These are phyloP conservation scores for Heteronetta atricapilla DNA, from an alignment of 2,113 vertebrate genomes.

Conservation along the genomic window DNA sequence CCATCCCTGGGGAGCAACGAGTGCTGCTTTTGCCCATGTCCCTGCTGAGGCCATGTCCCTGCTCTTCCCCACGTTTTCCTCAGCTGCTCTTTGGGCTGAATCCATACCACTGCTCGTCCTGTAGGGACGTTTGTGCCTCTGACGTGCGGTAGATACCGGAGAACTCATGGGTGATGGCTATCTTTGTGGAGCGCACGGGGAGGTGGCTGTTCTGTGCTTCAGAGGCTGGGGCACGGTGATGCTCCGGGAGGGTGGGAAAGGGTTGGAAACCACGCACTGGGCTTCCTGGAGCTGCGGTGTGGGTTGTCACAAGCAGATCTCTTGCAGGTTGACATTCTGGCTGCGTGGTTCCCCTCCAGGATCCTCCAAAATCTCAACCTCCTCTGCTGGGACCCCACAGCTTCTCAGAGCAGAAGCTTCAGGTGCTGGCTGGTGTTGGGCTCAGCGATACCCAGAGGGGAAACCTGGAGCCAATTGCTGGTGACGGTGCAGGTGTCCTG, in stretches of 20 bases:
- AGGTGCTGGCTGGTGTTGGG: no score
- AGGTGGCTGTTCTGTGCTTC: background rate
- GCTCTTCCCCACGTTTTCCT: background rate
- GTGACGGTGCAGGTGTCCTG: background rate
- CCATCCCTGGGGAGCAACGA: background rate
- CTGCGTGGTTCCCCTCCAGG: no score
- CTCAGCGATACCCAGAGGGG: background rate
- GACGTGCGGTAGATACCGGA: no score
- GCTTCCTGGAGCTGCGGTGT: no score
- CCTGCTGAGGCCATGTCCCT: background rate
- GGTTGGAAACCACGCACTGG: background rate
- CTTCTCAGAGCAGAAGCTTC: background rate
- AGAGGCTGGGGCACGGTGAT: background rate
- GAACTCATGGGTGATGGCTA: background rate
- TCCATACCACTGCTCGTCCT: background rate
- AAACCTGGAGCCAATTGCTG: background rate
- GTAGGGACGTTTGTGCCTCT: background rate
- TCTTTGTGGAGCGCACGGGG: background rate
- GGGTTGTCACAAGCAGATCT: background rate
- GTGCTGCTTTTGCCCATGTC: background rate
- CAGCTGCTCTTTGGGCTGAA: background rate
- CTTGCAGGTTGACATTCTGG: background rate
- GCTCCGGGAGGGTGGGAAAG: background rate
- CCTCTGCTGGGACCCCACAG: background rate
- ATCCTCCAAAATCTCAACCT: background rate